Evolutionary conservation across 2,113 vertebrate genomes (phyloP).

Genomic region (Rafetus swinhoei): DNA sequence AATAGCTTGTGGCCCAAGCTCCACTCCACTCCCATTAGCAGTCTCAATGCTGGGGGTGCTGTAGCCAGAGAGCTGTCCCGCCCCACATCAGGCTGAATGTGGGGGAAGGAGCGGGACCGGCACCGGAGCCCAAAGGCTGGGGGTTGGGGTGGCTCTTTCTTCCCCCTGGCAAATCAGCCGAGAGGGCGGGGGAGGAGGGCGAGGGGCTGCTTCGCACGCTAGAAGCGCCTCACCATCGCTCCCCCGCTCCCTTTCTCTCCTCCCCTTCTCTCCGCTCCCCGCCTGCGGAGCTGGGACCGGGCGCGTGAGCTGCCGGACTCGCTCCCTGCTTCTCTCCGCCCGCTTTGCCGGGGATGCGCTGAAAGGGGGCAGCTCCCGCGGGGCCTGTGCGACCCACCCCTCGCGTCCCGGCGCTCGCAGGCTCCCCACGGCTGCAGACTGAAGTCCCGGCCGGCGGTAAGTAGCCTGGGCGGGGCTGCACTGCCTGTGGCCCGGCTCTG

Average conservation of each 20-base stretch:
- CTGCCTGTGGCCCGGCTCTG: too few species aligned
- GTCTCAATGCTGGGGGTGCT: not conserved
- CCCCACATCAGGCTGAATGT: not conserved
- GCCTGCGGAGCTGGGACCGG: constrained; percentile 27
- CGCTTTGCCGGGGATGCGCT: constrained; percentile 43
- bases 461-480: not conserved
- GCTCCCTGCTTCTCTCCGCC: not conserved
- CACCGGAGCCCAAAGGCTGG: not conserved
- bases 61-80: not conserved
- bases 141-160: not conserved
- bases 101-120: too few species aligned
- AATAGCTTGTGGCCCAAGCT: not conserved
- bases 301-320: not conserved
- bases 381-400: not conserved
- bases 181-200: not conserved
- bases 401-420: not conserved
- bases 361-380: constrained; percentile 3
- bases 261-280: not conserved
- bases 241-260: not conserved
- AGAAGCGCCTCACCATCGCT: not conserved
- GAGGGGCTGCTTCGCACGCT: not conserved
- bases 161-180: not conserved
- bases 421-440: fast-evolving
- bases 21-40: not conserved
- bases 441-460: not conserved